Evolutionary conservation across 2,113 vertebrate genomes (phyloP), one percentile per base, ranked within the genome.

Genomic region (Passer domesticus): DNA sequence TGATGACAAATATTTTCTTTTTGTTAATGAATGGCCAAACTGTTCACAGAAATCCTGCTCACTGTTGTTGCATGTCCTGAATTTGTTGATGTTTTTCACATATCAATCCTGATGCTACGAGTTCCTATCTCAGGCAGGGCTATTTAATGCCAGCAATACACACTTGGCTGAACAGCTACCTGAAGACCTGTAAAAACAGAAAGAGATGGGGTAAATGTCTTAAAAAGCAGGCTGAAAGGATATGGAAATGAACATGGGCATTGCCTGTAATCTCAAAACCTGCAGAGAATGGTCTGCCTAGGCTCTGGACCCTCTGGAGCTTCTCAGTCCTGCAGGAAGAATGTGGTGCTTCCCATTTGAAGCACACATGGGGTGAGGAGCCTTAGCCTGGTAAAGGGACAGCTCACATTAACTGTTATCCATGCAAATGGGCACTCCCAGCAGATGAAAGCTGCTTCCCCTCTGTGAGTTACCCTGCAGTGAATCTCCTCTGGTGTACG

Each of bases 1-100:
- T 3, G 15, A 87, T 81, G 94, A 90, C 92, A 95, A 94, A 95
- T 95, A 87, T 92, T 92, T 96, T 90, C 92, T 78, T 77, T 90
- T 87, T 87, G 50, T 46, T 94, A 84, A 89, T 86, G 80, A 95
- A 87, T 63, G 53, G 77, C 60, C 91, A 87, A 95, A 70, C 89
- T 76, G 47, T 52, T 96, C 72, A 60, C 73, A 86, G 73, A 79
- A 92, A 91, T 91, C 44, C 52, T 50, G 60, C 68, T 88, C 52
- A 25, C 64, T 94, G 84, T 87, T 91, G 60, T 78, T 86, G 52
- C 62, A 56, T 41, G 91, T 49, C 37, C 56, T 91, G 77, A 67
- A n/a, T 91, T 80, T 82, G 77, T 75, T 56, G 83, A 55, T 76
- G 35, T 77, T 87, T 90, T 84, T 63, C 43, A 30, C 47, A 3